A percentile compares a stretch with the other conserved stretches of the same genome.
Evolutionary conservation across 2,888 invertebrate species (phyloP).

Genomic region (Mechanitis messenoides): DNA sequence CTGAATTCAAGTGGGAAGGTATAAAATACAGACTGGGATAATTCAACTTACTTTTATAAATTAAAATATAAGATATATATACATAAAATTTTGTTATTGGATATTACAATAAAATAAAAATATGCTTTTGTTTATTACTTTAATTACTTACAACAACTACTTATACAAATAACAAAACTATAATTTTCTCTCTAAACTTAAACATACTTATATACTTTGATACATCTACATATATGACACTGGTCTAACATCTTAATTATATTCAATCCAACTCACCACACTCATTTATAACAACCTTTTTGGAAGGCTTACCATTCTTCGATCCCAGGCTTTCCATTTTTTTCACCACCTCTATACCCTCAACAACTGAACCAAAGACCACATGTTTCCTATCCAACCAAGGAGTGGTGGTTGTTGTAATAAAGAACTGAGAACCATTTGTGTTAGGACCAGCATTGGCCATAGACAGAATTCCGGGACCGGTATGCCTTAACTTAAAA

Average conservation of each 20-base stretch:
- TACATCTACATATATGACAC: not conserved
- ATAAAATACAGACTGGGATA: too few relatives aligned
- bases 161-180: not conserved
- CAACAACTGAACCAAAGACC: constrained; percentile 93
- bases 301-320: constrained; percentile 88
- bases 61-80: too few relatives aligned
- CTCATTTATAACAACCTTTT: constrained; percentile 87
- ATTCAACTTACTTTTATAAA: too few relatives aligned
- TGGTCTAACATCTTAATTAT: not conserved
- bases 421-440: constrained; percentile 98
- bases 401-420: constrained; percentile 93
- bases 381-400: constrained; percentile 98
- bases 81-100: too few relatives aligned
- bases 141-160: not conserved
- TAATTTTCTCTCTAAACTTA: not conserved
- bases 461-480: constrained; percentile 94
- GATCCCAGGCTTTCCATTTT: constrained; percentile 89
- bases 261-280: constrained; percentile 84
- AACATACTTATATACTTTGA: not conserved
- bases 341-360: constrained; percentile 94
- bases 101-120: too few relatives aligned
- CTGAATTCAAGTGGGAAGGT: too few relatives aligned
- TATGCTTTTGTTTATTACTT: not conserved
- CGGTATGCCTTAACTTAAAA: constrained; percentile 93
- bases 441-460: constrained; percentile 97